Percentiles rank a stretch among this genome's conserved stretches.
Conservation (phyloP, 2,888 invertebrate genomes). For the Schrankia costaestrigalis region DNA sequence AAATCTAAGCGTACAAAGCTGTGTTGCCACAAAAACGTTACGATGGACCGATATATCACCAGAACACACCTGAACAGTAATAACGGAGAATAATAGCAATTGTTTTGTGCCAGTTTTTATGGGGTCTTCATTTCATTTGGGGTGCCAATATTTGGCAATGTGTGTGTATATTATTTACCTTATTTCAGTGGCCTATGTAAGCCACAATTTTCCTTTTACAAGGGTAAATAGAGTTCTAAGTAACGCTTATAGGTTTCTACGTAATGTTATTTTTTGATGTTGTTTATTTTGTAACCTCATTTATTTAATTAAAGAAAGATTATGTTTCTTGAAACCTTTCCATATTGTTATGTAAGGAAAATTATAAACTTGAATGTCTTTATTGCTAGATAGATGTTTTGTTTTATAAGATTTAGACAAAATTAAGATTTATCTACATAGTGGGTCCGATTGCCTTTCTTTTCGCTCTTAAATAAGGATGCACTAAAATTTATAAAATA, state of each 20-base stretch:
- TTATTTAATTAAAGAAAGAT: no score
- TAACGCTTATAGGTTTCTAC: slow-evolving; percentile 7
- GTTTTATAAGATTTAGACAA: no score
- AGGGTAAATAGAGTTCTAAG: slow-evolving; percentile 15
- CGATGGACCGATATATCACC: slow-evolving; percentile 67
- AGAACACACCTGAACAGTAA: slow-evolving; percentile 72
- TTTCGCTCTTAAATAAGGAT: no score
- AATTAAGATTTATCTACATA: no score
- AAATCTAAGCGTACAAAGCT: slow-evolving; percentile 46
- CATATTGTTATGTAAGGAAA: no score
- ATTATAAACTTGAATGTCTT: no score
- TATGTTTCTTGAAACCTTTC: no score
- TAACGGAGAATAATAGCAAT: slow-evolving; percentile 73
- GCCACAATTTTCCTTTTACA: slow-evolving; percentile 14
- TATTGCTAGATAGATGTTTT: no score
- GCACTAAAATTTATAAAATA: no score
- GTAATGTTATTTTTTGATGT: not conserved
- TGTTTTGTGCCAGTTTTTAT: slow-evolving; percentile 70
- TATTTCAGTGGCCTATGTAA: slow-evolving; percentile 15
- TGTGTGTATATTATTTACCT: slow-evolving; percentile 20
- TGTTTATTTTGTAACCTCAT: slow-evolving; percentile 1
- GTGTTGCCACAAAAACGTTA: slow-evolving; percentile 58
- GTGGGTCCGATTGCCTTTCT: no score
- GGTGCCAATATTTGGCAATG: slow-evolving; percentile 30
- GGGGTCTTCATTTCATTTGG: slow-evolving; percentile 58